Base-by-base conservation (phyloP, 2,888 invertebrate species). In the Ceratothoa steindachneri region DNA sequence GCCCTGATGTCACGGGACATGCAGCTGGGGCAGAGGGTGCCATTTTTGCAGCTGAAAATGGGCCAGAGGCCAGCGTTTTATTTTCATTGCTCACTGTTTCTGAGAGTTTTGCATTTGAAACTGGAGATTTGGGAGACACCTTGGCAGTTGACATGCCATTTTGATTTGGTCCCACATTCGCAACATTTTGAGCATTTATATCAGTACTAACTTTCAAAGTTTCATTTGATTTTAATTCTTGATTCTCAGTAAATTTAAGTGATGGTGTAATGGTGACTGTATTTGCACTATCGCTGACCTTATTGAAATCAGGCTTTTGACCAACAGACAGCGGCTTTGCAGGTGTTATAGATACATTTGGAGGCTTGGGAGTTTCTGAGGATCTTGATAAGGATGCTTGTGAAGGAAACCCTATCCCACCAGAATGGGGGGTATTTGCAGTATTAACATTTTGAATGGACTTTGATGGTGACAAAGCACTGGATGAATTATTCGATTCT, bases 201-300 rank as follows among this genome's bases (percentile, higher is more conserved):
- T 60, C 60, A 60, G 24, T 24, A 41, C 15, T 41, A 41, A 15
- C 41, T 41, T 41, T 41, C 5, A 15, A 15, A 60, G 24, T 24
- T 22, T 60, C 60, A 60, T 7, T 60, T 2, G 22, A 24, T 60
- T 7, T 60, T 2, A 3, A 12, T 60, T 60, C 60, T 24, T 60
- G 60, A 60, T 60, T 60, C 24, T 60, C 60, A 60, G 12, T 15
- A 4, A 24, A n/a, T 60, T 60, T 60, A 22, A 60, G 22, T 60
- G 60, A 60, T 60, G 60, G 60, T 12, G 60, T 60, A 22, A 60
- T 60, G 24, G 60, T 60, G 24, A 60, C 60, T 24, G 60, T 60
- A 7, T 60, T 60, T 2, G 60, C 12, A 24, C 60, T 60, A 24
- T 60, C 60, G 1, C 22, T 24, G 12, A 24, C 22, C 24, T 60